Evolutionary conservation across 2,113 vertebrate species (phyloP).

Genomic region (Lepisosteus osseus): DNA sequence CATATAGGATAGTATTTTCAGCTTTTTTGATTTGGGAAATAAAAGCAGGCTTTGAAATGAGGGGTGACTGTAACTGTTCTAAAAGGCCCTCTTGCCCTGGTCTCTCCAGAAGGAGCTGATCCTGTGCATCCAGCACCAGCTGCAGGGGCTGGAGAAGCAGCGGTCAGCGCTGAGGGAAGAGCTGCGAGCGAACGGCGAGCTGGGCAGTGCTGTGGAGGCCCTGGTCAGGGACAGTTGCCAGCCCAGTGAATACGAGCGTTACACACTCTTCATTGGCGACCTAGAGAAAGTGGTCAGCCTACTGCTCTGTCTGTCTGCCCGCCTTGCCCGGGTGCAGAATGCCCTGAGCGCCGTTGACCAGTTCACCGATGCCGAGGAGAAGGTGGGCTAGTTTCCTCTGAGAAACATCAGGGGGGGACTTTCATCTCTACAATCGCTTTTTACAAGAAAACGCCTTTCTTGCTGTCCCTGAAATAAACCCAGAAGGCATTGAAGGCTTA

Average conservation of each 20-base stretch:
- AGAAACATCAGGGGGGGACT: too few species aligned
- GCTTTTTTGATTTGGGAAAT: too few species aligned
- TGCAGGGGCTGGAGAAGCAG: slow-evolving; percentile 55
- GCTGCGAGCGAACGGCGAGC: slow-evolving; percentile 44
- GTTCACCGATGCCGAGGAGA: slow-evolving; percentile 76
- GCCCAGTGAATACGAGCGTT: slow-evolving; percentile 77
- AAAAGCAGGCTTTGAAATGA: too few species aligned
- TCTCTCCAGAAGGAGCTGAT: slow-evolving; percentile 64
- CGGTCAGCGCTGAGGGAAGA: slow-evolving; percentile 54
- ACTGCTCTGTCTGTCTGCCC: slow-evolving; percentile 82
- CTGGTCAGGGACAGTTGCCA: slow-evolving; percentile 62
- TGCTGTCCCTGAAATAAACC: too few species aligned
- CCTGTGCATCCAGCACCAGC: slow-evolving; percentile 52
- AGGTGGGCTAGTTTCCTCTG: slow-evolving; percentile 58
- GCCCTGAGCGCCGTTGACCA: slow-evolving; percentile 72
- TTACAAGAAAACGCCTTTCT: too few species aligned
- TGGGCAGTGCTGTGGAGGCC: slow-evolving; percentile 52
- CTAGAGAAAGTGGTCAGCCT: slow-evolving; percentile 88
- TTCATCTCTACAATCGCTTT: too few species aligned
- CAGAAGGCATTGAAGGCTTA: too few species aligned
- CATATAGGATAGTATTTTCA: too few species aligned
- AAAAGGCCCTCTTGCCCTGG: not conserved
- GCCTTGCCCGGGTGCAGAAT: slow-evolving; percentile 80
- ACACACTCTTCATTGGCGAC: slow-evolving; percentile 82
- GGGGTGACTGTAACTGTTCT: not conserved